Conservation (phyloP, 2,113 vertebrate species). For the Trogon surrucura region DNA sequence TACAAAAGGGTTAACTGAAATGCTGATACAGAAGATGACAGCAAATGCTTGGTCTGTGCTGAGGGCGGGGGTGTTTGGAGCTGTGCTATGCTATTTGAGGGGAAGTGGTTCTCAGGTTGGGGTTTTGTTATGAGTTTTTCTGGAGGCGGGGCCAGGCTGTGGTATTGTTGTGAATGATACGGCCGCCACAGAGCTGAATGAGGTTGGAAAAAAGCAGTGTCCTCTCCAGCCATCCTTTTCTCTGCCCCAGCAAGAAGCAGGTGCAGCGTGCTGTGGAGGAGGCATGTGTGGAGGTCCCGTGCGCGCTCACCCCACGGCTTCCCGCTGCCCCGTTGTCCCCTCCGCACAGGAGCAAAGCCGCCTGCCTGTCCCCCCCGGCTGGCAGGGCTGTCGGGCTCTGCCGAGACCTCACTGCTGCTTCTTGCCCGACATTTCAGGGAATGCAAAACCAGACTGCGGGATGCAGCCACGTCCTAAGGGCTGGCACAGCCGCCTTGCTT, state of each 20-base stretch:
- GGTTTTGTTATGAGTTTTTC: not conserved
- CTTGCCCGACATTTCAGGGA: conserved; percentile 38
- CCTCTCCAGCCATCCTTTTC: not conserved
- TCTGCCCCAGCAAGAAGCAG: not conserved
- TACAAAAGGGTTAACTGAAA: conserved; percentile 33
- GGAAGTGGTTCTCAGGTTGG: not conserved
- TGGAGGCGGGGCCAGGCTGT: not conserved
- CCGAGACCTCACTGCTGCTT: not conserved
- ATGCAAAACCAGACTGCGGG: not conserved
- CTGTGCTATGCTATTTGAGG: not conserved
- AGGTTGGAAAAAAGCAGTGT: not conserved
- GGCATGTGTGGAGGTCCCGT: not conserved
- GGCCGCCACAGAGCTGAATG: not conserved
- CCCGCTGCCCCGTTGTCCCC: not conserved
- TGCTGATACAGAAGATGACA: not conserved
- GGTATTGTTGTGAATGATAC: not conserved
- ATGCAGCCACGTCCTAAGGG: conserved; percentile 4
- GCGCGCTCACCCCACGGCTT: fast-evolving
- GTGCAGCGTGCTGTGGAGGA: not conserved
- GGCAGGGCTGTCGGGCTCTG: not conserved
- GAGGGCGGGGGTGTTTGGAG: not conserved
- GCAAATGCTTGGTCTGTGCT: not conserved
- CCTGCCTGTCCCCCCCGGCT: fast-evolving
- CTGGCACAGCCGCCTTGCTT: conserved; percentile 25
- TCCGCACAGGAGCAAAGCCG: not conserved